A percentile compares a stretch with the other conserved stretches of the same genome.
These are phyloP conservation scores for Hoplostethus mediterraneus DNA, from an alignment of 2,797 vertebrate species.

Conservation along the genomic window DNA sequence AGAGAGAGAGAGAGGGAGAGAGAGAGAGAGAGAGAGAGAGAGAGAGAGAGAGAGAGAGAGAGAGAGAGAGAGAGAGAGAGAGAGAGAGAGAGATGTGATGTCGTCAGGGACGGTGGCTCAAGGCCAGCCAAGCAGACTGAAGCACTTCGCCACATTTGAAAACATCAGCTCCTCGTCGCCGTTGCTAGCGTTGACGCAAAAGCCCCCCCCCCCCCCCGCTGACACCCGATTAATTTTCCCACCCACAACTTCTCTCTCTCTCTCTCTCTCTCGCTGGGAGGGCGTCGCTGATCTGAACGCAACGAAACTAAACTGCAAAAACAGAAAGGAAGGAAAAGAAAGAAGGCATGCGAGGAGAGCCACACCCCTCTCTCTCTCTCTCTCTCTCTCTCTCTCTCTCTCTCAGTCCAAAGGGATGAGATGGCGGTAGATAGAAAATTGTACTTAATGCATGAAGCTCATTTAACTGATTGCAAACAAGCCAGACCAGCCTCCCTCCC, in stretches of 20 bases:
- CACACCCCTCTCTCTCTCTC: not conserved
- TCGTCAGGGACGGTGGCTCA: conserved; percentile 67
- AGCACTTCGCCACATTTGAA: conserved; percentile 62
- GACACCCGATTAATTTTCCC: conserved; percentile 30
- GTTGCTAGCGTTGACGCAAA: conserved; percentile 52
- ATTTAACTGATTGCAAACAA: too few relatives aligned
- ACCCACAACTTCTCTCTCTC: not conserved
- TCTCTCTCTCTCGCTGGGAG: not conserved
- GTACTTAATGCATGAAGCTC: too few relatives aligned
- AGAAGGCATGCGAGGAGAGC: conserved; percentile 3
- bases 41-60: not conserved
- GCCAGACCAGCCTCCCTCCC: not conserved
- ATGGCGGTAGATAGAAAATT: too few relatives aligned
- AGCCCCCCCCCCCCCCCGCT: not conserved
- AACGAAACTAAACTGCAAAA: conserved; percentile 8
- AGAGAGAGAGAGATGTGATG: conserved; percentile 17
- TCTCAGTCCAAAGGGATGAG: too few relatives aligned
- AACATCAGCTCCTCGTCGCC: conserved; percentile 36
- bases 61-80: too few relatives aligned
- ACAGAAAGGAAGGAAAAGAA: not conserved
- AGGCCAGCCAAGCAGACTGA: conserved; percentile 46
- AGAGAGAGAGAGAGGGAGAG: not conserved
- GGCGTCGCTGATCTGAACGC: not conserved
- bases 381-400: too few relatives aligned
- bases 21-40: too few relatives aligned